A percentile compares a stretch with the other conserved stretches of the same genome.
phyloP scores from a whole-genome alignment of 2,888 invertebrate genomes.

The Amorpha juglandis region DNA sequence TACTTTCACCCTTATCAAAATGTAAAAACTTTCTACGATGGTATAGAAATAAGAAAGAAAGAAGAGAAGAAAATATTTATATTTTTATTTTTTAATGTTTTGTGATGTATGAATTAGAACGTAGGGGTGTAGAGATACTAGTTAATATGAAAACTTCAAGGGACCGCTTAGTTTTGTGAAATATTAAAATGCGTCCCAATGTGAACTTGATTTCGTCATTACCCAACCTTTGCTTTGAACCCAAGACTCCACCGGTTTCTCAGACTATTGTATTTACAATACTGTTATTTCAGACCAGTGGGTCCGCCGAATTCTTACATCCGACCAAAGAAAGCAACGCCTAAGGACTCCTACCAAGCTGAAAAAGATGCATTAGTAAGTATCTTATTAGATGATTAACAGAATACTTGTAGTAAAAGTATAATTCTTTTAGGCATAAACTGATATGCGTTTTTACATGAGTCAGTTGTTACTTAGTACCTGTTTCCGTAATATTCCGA shows the following conservation, averaged over 20 bases:
- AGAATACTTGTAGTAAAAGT: background rate
- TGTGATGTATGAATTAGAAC: background rate
- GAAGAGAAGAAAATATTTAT: background rate
- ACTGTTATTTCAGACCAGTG: constrained; percentile 60
- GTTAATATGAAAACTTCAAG: background rate
- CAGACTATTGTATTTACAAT: background rate
- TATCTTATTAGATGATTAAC: constrained; percentile 11
- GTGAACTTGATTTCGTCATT: too few species aligned
- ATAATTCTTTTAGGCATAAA: background rate
- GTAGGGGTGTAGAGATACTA: too few species aligned
- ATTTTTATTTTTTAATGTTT: background rate
- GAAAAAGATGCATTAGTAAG: constrained; percentile 86
- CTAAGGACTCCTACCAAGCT: constrained; percentile 77
- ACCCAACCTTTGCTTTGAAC: too few species aligned
- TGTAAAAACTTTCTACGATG: constrained; percentile 1
- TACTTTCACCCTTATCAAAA: background rate
- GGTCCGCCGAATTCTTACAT: constrained; percentile 76
- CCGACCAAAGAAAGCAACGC: constrained; percentile 61
- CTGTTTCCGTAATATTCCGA: too few species aligned
- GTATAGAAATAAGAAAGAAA: too few species aligned
- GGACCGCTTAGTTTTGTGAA: too few species aligned
- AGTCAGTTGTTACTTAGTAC: too few species aligned
- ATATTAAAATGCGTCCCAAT: too few species aligned
- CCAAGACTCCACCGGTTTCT: too few species aligned
- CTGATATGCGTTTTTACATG: too few species aligned